Evolutionary conservation across 2,113 vertebrate species (phyloP).

Genomic region (Chiloscyllium plagiosum): DNA sequence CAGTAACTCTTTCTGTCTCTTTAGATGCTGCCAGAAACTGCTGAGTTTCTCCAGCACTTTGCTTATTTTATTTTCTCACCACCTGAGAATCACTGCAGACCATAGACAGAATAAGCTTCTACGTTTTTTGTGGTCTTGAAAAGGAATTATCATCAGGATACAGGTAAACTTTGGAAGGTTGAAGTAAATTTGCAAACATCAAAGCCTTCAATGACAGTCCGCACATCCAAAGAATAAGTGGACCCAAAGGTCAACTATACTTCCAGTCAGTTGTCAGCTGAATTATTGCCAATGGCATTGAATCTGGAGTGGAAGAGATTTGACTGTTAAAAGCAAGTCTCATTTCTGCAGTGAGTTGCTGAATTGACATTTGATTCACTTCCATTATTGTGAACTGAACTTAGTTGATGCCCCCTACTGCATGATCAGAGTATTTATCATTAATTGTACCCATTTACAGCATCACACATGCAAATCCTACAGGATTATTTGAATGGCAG

Average conservation of each 20-base stretch:
- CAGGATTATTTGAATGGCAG: background rate
- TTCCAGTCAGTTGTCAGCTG: background rate
- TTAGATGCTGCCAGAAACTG: too few species aligned
- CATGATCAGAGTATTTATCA: background rate
- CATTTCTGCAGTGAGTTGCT: background rate
- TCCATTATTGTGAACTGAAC: background rate
- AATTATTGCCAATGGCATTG: background rate
- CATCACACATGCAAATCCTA: background rate
- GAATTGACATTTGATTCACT: background rate
- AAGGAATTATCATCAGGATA: background rate
- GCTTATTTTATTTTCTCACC: background rate
- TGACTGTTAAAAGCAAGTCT: background rate
- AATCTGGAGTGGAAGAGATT: background rate
- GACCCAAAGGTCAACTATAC: too few species aligned
- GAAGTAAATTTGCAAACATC: background rate
- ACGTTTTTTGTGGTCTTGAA: background rate
- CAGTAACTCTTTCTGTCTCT: too few species aligned
- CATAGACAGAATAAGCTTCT: background rate
- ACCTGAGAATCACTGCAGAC: background rate
- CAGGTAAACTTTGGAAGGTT: background rate
- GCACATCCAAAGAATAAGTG: background rate
- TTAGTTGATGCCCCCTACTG: slow-evolving; percentile 12
- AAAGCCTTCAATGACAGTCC: background rate
- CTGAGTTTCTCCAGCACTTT: too few species aligned
- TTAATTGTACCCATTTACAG: background rate